Conservation (phyloP, 2,888 invertebrate genomes). For the Prosapia bicincta region DNA sequence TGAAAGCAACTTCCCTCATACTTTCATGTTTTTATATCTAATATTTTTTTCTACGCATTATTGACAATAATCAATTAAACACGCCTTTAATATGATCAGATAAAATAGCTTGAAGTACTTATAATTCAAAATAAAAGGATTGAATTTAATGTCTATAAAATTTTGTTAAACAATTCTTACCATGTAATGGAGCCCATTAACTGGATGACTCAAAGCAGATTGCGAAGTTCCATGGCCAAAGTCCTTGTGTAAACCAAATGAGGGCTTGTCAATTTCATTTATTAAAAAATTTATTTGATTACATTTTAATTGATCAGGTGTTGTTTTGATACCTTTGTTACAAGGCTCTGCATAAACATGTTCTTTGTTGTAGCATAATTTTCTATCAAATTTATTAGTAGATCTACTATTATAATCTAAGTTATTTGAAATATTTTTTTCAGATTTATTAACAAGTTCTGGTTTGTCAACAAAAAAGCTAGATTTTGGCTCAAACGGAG, state of each 20-base stretch:
- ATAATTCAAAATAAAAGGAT: too few species aligned
- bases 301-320: background rate
- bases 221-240: background rate
- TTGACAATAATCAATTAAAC: too few species aligned
- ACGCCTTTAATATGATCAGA: too few species aligned
- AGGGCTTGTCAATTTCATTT: background rate
- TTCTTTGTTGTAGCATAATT: slow-evolving; percentile 9
- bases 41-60: too few species aligned
- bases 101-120: too few species aligned
- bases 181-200: slow-evolving; percentile 2
- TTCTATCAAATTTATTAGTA: background rate
- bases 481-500: slow-evolving; percentile 20
- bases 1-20: too few species aligned
- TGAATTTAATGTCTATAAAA: too few species aligned
- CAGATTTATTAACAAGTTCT: background rate
- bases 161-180: too few species aligned
- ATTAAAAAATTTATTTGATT: background rate
- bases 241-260: background rate
- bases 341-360: slow-evolving; percentile 17
- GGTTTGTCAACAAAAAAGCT: slow-evolving; percentile 9
- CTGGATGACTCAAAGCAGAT: background rate
- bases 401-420: background rate
- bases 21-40: too few species aligned
- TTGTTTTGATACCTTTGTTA: background rate
- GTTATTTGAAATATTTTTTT: background rate